Conservation (phyloP, 2,797 vertebrate genomes). For the Enteromius paludinosus region DNA sequence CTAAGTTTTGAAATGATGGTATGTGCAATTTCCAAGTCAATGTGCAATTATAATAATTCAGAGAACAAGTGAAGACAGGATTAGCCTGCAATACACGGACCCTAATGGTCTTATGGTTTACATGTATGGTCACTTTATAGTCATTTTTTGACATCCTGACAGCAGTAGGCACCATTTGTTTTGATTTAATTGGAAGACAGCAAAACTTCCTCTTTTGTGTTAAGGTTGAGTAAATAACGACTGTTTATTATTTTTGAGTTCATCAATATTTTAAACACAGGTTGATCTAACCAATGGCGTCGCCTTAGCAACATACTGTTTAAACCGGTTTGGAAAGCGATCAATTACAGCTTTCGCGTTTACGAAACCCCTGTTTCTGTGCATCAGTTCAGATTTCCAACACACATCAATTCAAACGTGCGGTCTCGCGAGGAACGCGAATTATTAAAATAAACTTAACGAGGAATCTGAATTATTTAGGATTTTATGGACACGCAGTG, state of each 20-base stretch:
- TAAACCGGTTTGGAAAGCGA: not conserved
- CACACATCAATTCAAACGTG: slow-evolving; percentile 12
- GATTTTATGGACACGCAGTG: not conserved
- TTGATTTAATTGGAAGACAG: not conserved
- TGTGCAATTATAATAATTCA: too few relatives aligned
- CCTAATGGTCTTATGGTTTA: not conserved
- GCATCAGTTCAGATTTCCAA: not conserved
- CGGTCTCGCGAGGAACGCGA: not conserved
- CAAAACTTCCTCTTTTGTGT: not conserved
- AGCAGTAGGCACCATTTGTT: not conserved
- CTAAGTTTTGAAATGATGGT: not conserved
- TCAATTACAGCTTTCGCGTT: not conserved
- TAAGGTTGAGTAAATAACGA: not conserved
- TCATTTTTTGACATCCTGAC: not conserved
- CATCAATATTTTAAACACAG: not conserved
- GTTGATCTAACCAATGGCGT: slow-evolving; percentile 28
- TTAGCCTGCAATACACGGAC: not conserved
- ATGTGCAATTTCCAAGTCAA: too few relatives aligned
- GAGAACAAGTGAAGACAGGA: not conserved
- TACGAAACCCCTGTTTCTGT: not conserved
- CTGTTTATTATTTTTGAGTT: not conserved
- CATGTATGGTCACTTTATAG: not conserved
- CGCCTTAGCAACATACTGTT: slow-evolving; percentile 39
- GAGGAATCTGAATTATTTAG: not conserved
- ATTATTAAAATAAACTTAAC: not conserved